Evolutionary conservation across 2,797 vertebrate genomes (phyloP).

Genomic region (Acanthornis magna): DNA sequence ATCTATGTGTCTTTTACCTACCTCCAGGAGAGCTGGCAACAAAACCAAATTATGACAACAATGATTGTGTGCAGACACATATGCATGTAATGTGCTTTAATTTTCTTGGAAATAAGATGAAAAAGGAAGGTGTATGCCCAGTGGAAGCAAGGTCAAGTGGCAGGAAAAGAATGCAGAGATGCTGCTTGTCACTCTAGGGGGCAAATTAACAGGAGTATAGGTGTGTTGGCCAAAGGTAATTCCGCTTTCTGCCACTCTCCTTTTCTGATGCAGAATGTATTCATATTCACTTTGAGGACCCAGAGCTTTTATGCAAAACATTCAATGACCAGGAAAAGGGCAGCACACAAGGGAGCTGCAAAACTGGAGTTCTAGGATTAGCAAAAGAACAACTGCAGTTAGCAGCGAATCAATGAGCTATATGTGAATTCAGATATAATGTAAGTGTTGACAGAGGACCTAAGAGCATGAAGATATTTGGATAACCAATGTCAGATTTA

Average conservation of each 20-base stretch:
- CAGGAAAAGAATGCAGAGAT: background rate
- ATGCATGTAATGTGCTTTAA: background rate
- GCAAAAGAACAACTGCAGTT: background rate
- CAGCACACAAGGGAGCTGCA: background rate
- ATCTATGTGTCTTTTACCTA: background rate
- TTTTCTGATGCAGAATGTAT: background rate
- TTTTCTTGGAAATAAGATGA: background rate
- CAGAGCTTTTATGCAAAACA: background rate
- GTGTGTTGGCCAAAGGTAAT: background rate
- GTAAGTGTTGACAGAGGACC: background rate
- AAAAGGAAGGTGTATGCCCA: background rate
- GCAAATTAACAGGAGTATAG: background rate
- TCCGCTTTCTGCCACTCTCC: background rate
- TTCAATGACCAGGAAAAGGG: background rate
- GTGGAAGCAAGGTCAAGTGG: background rate
- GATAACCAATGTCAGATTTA: background rate
- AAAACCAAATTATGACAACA: background rate
- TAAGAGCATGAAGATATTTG: background rate
- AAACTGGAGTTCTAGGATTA: background rate
- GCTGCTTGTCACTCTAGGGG: fast-evolving
- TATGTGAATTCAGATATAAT: background rate
- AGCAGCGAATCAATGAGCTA: background rate
- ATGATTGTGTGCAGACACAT: background rate
- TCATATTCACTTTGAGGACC: background rate
- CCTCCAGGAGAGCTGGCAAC: background rate